Evolutionary conservation across 2,888 invertebrate genomes (phyloP).

Genomic region (Pemphredon lugubris): DNA sequence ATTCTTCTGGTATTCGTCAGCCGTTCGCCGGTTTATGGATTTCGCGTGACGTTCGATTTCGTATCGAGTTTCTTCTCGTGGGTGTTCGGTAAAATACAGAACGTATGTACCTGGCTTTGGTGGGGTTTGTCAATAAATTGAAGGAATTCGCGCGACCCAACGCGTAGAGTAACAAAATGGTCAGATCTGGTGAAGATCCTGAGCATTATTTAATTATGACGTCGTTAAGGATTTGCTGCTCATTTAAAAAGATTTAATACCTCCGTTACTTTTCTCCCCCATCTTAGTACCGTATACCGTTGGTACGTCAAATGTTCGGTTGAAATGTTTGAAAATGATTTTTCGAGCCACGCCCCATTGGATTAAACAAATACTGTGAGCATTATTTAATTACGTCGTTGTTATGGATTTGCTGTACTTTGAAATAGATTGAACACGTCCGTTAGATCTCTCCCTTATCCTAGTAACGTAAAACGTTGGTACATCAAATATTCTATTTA

Average conservation of each 20-base stretch:
- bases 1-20: constrained; percentile 14
- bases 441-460: no score
- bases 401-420: no score
- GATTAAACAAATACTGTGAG: no score
- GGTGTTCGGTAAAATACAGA: no score
- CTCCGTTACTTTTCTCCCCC: constrained; percentile 16
- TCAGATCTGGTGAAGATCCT: constrained; percentile 50
- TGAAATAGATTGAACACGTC: no score
- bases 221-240: constrained; percentile 58
- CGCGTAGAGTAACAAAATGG: constrained; percentile 46
- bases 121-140: constrained; percentile 7
- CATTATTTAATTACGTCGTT: no score
- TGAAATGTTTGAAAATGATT: no score
- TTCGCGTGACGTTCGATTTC: not conserved
- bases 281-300: no score
- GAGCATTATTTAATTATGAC: constrained; percentile 66
- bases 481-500: no score
- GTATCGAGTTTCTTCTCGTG: not conserved
- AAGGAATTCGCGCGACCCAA: constrained; percentile 30
- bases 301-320: no score
- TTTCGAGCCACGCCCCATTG: no score
- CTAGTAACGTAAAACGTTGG: no score
- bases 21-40: not conserved
- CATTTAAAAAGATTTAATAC: constrained; percentile 43
- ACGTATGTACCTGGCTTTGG: not conserved